A percentile compares a stretch with the other conserved stretches of the same genome.
Conservation (phyloP, 2,797 vertebrate species). For the Discoglossus pictus region DNA sequence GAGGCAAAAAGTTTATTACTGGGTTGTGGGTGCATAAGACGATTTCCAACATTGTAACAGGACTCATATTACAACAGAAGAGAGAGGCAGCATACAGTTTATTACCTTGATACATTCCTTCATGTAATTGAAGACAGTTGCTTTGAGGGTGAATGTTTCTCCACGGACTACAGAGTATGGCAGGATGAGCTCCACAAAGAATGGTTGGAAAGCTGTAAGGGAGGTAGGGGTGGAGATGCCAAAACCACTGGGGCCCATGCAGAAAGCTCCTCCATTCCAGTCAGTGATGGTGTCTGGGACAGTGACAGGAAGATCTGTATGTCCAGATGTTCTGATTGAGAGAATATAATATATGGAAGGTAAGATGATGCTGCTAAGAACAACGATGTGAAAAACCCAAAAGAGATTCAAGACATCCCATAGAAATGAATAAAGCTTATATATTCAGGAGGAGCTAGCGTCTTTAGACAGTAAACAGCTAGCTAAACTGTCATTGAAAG, state of each 20-base stretch:
- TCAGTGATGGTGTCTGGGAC: constrained; percentile 83
- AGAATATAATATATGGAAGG: no score
- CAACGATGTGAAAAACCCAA: no score
- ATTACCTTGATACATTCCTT: constrained; percentile 74
- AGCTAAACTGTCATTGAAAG: no score
- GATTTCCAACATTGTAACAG: not conserved
- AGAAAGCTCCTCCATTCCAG: constrained; percentile 83
- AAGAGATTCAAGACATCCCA: no score
- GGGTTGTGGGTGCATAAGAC: constrained; percentile 11
- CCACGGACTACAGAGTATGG: constrained; percentile 79
- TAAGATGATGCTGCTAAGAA: no score
- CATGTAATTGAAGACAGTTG: constrained; percentile 76
- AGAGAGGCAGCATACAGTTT: no score
- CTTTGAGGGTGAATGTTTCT: constrained; percentile 77
- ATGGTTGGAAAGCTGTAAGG: constrained; percentile 75
- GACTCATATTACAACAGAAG: not conserved
- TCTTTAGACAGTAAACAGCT: no score
- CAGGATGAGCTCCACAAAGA: constrained; percentile 80
- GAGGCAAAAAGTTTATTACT: constrained; percentile 13
- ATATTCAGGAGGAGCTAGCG: no score
- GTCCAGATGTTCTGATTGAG: constrained; percentile 58
- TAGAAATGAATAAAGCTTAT: no score
- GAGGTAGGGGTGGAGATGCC: constrained; percentile 70
- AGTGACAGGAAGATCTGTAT: constrained; percentile 51
- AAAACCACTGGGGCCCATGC: constrained; percentile 70